Percentiles rank a stretch among this genome's conserved stretches.
phyloP scores from a whole-genome alignment of 2,113 vertebrate species.

The Galeopterus variegatus region DNA sequence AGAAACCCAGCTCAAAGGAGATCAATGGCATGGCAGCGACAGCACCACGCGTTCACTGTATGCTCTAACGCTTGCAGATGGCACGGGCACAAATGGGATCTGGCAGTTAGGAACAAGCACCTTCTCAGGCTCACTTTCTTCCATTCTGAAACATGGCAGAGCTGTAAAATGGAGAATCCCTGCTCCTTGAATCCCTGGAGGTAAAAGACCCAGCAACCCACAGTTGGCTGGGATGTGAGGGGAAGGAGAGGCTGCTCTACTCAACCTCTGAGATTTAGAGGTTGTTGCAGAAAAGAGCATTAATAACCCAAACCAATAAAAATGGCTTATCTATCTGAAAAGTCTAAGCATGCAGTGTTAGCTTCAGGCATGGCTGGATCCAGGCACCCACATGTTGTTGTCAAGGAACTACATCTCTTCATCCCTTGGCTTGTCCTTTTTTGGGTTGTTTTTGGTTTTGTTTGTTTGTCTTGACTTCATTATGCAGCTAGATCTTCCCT shows the following conservation, averaged over 20 bases:
- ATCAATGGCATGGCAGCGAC: background rate
- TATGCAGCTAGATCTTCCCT: background rate
- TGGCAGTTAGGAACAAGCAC: background rate
- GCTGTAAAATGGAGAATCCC: background rate
- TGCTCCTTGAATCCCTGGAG: fast-evolving
- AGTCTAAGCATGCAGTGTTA: background rate
- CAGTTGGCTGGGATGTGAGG: fast-evolving
- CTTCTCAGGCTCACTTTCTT: background rate
- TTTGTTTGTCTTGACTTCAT: too few species aligned
- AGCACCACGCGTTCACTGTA: fast-evolving
- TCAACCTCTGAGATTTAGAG: background rate
- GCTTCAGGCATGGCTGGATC: background rate
- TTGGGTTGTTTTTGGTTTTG: background rate
- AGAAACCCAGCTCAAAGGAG: fast-evolving
- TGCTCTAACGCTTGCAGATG: fast-evolving
- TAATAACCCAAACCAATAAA: background rate
- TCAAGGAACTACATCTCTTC: background rate
- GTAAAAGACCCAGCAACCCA: background rate
- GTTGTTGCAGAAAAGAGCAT: background rate
- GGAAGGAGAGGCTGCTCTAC: background rate
- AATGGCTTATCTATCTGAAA: too few species aligned
- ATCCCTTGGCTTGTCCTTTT: background rate
- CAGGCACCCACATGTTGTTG: background rate
- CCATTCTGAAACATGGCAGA: background rate
- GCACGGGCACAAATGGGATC: background rate